Evolutionary conservation across 2,113 vertebrate genomes (phyloP).

Genomic region (Channa argus): DNA sequence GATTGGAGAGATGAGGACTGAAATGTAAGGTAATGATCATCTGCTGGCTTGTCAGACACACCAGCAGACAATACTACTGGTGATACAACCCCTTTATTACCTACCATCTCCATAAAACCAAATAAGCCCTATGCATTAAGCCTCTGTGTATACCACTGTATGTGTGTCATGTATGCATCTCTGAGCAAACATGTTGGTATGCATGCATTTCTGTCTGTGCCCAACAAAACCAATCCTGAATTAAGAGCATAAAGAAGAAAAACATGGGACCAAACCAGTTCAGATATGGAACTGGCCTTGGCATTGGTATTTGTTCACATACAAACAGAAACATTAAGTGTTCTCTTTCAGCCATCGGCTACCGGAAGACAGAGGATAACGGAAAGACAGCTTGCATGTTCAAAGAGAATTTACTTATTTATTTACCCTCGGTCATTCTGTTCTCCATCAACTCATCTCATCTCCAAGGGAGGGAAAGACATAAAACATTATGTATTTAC

Average conservation of each 20-base stretch:
- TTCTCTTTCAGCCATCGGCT: constrained; percentile 35
- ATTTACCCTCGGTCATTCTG: constrained; percentile 39
- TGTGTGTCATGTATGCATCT: neutral
- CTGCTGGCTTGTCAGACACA: constrained; percentile 47
- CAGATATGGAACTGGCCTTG: constrained; percentile 24
- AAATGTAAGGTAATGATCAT: constrained; percentile 69
- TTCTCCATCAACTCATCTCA: constrained; percentile 21
- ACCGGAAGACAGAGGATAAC: constrained; percentile 30
- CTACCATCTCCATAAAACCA: constrained; percentile 63
- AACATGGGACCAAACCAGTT: constrained; percentile 45
- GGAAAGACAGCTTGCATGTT: constrained; percentile 53
- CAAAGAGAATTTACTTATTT: constrained; percentile 35
- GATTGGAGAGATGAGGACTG: constrained; percentile 27
- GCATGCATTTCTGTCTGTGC: neutral
- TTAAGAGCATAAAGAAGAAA: constrained; percentile 20
- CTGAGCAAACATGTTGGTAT: constrained; percentile 2
- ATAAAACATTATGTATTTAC: constrained; percentile 53
- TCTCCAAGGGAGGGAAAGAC: constrained; percentile 35
- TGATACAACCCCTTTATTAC: constrained; percentile 62
- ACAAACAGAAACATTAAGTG: constrained; percentile 49
- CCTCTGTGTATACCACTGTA: neutral
- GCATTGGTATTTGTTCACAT: constrained; percentile 4
- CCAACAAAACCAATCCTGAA: constrained; percentile 11
- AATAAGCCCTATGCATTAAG: constrained; percentile 51
- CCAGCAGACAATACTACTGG: constrained; percentile 29